Conservation (phyloP, 2,113 vertebrate species). For the Phylloscopus trochilus region DNA sequence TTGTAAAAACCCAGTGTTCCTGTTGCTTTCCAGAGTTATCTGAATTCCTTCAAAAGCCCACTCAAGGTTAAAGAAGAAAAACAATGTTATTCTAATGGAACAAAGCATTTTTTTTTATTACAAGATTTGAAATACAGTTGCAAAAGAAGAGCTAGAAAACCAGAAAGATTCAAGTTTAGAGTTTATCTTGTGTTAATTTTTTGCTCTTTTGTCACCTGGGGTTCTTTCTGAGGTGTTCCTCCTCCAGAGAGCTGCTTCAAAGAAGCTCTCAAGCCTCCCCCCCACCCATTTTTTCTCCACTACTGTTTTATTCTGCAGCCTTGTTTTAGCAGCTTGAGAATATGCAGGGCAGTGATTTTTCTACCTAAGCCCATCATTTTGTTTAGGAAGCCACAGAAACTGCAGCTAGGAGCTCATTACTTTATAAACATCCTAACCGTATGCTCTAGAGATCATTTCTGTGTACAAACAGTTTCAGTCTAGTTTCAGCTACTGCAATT, state of each 20-base stretch:
- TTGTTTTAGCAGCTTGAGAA: not conserved
- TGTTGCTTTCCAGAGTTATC: conserved; percentile 49
- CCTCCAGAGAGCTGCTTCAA: not conserved
- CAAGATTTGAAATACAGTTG: not conserved
- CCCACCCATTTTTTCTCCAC: accelerated
- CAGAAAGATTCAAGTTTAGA: not conserved
- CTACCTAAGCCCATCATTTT: not conserved
- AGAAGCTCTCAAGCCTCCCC: not conserved
- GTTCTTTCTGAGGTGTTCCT: not conserved
- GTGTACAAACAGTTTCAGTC: not conserved
- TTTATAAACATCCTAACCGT: not conserved
- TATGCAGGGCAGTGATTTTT: not conserved
- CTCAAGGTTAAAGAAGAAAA: conserved; percentile 37
- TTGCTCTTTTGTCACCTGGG: not conserved
- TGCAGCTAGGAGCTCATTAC: not conserved
- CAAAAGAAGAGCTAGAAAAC: not conserved
- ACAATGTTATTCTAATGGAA: conserved; percentile 4
- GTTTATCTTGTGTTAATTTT: not conserved
- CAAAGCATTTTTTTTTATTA: not conserved
- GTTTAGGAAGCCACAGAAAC: not conserved
- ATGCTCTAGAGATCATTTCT: not conserved
- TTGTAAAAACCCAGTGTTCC: not conserved
- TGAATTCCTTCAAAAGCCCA: conserved; percentile 39
- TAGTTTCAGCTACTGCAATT: not conserved
- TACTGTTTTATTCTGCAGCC: not conserved